Base-by-base conservation (phyloP, 2,888 invertebrate genomes). In the Brachynemurus nebulosus region DNA sequence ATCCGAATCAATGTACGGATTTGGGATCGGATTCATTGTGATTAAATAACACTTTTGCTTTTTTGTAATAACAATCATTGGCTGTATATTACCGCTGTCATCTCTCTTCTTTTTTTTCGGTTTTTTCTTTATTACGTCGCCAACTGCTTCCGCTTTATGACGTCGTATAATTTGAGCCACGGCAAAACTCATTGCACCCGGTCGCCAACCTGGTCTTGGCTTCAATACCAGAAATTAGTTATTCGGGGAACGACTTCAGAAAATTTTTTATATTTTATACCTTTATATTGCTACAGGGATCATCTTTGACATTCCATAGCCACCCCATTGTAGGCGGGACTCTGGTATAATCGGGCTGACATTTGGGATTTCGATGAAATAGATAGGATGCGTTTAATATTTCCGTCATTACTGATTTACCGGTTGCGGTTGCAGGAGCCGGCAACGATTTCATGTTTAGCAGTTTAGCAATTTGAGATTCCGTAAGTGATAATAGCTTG, bases 21-120 rank as follows among this genome's bases (percentile, higher is more conserved):
- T 74, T 60, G 78, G 79, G 2, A 80, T 57, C 0, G 80, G 80
- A 44, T 78, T 73, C 55, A 81, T 72, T 54, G 77, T 76, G 51
- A 80, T 76, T 20, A 72, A 70, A 54, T 76, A 79, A 2, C 70
- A 65, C 2, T 78, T 78, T 33, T 78, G 73, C 55, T 74, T 75
- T 54, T 79, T 78, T 52, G 74, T 72, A 3, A 80, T 73, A 47
- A 72, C 73, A 11, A 80, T 59, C 0, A 79, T 71, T 2, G 80
- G 77, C 52, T 74, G 74, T 25, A 38, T 40, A 0, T 66, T 67
- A 3, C 46, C 52, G 3, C 50, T 46, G 0, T 46, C 42, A 45
- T 53, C 50, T n/a, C 63, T 65, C 4, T 62, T 66, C n/a, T 16
- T 14, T 63, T 45, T 65, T 67, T 48, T 66, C 66, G 54, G 64